Evolutionary conservation across 2,888 invertebrate species (phyloP), one percentile per base, ranked within the genome.

Genomic region (Tetropium fuscum): DNA sequence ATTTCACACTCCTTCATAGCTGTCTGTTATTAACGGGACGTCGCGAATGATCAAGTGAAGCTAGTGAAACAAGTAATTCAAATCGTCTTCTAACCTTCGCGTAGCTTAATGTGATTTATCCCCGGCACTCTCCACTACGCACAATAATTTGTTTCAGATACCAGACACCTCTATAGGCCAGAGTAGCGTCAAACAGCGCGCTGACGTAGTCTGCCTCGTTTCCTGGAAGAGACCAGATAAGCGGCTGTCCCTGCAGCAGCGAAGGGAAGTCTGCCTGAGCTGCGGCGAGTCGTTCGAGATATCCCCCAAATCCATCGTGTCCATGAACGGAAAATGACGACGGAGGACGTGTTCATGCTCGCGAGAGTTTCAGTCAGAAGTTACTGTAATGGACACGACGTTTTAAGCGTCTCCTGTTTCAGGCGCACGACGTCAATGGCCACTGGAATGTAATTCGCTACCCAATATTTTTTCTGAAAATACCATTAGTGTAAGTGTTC

Each of bases 201-300:
- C 64, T 36, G 74, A 77, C 47, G 74, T 77, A 3, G 73, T 78
- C 2, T 77, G 77, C 56, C 63, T 75, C 13, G 78, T 79, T 1
- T 77, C 77, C 2, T 78, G 78, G 78, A 77, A 74, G 63, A 78
- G 75, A 45, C 61, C 70, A 0, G 63, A 66, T 7, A 60, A 62
- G 18, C 44, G 20, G 5, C 20, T 55, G 25, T 53, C 60, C 20
- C 25, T 54, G 7, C 47, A 64, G 13, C 68, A 69, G 16, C 68
- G 70, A 13, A 63, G 74, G 15, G 77, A 77, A 48, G 64, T 76
- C 16, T 78, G 77, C 45, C 62, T 72, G 15, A 75, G 71, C 55
- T 77, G 77, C 47, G 76, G 78, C 0, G 77, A 76, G 48, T 71
- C 74, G 4, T 74, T 77, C 53, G 73, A 75, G 56, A 60, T 72